Evolutionary conservation across 2,888 invertebrate genomes (phyloP), one percentile per base, ranked within the genome.

Genomic region (Nomada ferruginata): DNA sequence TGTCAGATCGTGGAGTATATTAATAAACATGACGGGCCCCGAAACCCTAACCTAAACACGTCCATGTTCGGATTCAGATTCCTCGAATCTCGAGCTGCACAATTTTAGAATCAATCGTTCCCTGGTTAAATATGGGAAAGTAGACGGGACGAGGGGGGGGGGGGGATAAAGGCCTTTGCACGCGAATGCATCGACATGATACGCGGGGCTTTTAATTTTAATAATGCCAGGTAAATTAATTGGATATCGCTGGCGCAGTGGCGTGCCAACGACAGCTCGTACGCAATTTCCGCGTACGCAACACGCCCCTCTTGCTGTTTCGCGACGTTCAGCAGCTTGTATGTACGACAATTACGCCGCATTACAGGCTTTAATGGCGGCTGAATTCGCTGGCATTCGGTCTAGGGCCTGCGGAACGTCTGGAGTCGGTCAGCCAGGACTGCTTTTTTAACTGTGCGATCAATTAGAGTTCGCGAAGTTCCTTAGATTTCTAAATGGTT

Each of bases 211-310:
- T 90, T 90, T 88, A 89, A 90, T 90, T 90, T 90, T 91, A 90
- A 91, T 89, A 88, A 88, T 85, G 79, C 85, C 80, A 86, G 85
- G 36, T 78, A 80, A 87, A 91, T 91, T 91, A 90, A 90, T 91
- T 89, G 89, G 87, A 90, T 90, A 90, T 91, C 85, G 87, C 83
- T 82, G 85, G 78, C 73, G 72, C 78, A 82, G 78, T 85, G 79
- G 88, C 89, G 87, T 90, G 91, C 80, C 89, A 83, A 87, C 89
- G 90, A 90, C 90, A 90, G 88, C 85, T 88, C 88, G 83, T 79
- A 74, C 79, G 87, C 83, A 85, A 79, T 86, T 87, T 85, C 82
- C 79, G 64, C 59, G 79, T 77, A 75, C 79, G 74, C 73, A 18
- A 63, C 69, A 60, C 76, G 29, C 50, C 63, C 76, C 70, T 68